Evolutionary conservation across 2,797 vertebrate genomes (phyloP).

Genomic region (Cynopterus sphinx): DNA sequence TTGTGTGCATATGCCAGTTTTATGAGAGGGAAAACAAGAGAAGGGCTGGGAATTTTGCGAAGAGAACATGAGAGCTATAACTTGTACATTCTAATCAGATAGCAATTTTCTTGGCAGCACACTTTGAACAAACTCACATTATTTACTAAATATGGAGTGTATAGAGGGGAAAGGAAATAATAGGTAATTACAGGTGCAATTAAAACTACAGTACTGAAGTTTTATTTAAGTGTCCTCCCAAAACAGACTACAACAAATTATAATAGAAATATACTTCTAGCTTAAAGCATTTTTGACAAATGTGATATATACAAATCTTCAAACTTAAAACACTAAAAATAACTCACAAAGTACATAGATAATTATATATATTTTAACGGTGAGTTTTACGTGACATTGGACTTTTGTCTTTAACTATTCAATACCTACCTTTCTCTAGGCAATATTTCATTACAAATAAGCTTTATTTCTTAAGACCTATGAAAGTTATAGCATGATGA

Average conservation of each 20-base stretch:
- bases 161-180: not conserved
- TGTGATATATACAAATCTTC: no score
- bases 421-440: not conserved
- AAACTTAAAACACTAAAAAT: no score
- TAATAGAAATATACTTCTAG: no score
- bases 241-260: no score
- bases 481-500: not conserved
- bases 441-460: not conserved
- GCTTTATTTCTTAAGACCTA: not conserved
- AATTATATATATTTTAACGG: no score
- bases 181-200: rapidly evolving
- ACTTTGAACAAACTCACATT: not conserved
- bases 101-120: no score
- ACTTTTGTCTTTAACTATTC: not conserved
- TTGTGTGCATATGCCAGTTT: not conserved
- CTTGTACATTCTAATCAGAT: not conserved
- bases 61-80: not conserved
- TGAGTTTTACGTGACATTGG: not conserved
- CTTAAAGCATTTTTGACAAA: no score
- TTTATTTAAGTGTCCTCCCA: no score
- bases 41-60: not conserved
- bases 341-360: no score
- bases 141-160: not conserved
- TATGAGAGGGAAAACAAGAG: not conserved
- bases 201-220: no score